phyloP scores from a whole-genome alignment of 2,888 invertebrate genomes.

The Galerucella nymphaeae region DNA sequence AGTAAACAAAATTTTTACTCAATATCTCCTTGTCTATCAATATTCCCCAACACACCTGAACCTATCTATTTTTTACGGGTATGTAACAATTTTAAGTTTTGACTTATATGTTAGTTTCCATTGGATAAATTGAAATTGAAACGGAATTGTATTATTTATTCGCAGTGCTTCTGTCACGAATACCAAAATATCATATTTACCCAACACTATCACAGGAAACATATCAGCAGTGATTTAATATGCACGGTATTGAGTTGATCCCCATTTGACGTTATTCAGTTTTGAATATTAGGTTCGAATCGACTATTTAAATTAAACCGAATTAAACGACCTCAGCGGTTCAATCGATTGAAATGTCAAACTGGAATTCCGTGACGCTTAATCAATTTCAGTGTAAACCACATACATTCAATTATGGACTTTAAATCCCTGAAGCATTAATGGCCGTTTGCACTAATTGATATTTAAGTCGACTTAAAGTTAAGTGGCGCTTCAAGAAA shows the following conservation, averaged over 20 bases:
- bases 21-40: too few species aligned
- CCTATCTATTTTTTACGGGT: too few species aligned
- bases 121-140: too few species aligned
- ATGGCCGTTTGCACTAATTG: too few species aligned
- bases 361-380: neutral
- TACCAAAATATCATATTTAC: neutral
- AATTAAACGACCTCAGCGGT: slow-evolving; percentile 2
- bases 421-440: neutral
- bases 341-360: slow-evolving; percentile 16
- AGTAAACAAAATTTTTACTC: too few species aligned
- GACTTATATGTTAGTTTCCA: too few species aligned
- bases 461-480: too few species aligned
- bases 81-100: too few species aligned
- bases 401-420: slow-evolving; percentile 7
- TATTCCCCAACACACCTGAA: too few species aligned
- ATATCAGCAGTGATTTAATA: neutral
- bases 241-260: neutral
- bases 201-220: neutral
- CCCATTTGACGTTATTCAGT: neutral
- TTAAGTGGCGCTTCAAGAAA: too few species aligned
- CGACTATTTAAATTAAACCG: slow-evolving; percentile 7
- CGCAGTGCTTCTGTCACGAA: neutral
- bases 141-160: too few species aligned
- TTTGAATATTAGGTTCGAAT: slow-evolving; percentile 1
- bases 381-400: slow-evolving; percentile 7